These are phyloP conservation scores for Tribolium castaneum DNA, from an alignment of 1,140 invertebrate genomes.

Conservation along the genomic window DNA sequence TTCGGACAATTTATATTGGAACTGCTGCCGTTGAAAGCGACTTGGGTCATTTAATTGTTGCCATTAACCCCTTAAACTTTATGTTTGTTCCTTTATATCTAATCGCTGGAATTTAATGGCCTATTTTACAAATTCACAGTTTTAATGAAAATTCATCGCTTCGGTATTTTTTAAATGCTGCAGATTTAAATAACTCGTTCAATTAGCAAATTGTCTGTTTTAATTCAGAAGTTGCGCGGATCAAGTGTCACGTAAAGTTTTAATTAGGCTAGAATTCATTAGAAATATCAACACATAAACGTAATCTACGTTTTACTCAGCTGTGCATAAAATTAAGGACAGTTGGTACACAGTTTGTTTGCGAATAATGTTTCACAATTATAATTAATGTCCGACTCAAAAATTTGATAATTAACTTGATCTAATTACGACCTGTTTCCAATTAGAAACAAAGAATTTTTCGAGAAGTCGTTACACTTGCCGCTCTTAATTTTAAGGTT, in stretches of 20 bases:
- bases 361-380: background rate
- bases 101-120: conserved; percentile 10
- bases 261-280: conserved; percentile 27
- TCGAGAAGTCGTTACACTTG: background rate
- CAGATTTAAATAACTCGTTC: conserved; percentile 6
- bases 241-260: conserved; percentile 35
- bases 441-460: background rate
- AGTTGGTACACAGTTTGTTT: conserved; percentile 1
- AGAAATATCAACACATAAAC: conserved; percentile 33
- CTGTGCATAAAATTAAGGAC: conserved; percentile 2
- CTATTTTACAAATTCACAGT: conserved; percentile 42
- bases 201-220: conserved; percentile 27
- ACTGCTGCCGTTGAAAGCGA: conserved; percentile 46
- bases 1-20: conserved; percentile 44
- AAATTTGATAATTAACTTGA: background rate
- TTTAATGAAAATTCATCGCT: conserved; percentile 19
- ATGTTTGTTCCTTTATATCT: conserved; percentile 39
- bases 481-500: background rate
- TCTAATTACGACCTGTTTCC: background rate
- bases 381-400: background rate
- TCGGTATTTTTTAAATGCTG: background rate
- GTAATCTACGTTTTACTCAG: conserved; percentile 13
- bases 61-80: conserved; percentile 41
- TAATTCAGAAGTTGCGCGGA: conserved; percentile 2
- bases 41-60: conserved; percentile 49